Conservation (phyloP, 1,140 invertebrate species). For the Listronotus oregonensis region DNA sequence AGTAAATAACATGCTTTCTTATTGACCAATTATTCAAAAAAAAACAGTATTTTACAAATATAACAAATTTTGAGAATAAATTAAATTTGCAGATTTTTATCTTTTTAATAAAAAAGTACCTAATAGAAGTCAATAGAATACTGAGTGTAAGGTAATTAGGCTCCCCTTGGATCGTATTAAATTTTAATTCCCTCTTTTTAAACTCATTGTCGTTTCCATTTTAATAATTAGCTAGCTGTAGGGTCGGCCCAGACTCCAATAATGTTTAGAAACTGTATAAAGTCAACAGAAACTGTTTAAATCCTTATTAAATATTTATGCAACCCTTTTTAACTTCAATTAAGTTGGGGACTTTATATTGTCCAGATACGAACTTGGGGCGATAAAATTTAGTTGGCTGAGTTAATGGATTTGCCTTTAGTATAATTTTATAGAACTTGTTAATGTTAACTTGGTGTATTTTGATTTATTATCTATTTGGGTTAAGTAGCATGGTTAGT, state of each 20-base stretch:
- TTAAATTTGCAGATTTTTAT: too few species aligned
- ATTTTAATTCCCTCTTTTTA: constrained; percentile 29
- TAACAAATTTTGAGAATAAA: too few species aligned
- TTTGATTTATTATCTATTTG: too few species aligned
- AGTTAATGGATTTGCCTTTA: background rate
- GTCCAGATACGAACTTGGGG: constrained; percentile 23
- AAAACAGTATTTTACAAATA: too few species aligned
- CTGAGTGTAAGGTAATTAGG: background rate
- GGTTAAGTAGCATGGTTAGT: too few species aligned
- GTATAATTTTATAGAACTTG: too few species aligned
- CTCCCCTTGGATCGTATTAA: constrained; percentile 9
- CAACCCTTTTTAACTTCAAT: constrained; percentile 36
- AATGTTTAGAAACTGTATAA: constrained; percentile 31
- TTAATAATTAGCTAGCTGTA: constrained; percentile 30
- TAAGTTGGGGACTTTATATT: constrained; percentile 24
- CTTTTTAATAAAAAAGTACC: too few species aligned
- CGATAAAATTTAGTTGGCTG: constrained; percentile 6
- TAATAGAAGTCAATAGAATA: too few species aligned
- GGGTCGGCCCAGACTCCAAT: constrained; percentile 23
- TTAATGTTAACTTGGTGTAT: too few species aligned
- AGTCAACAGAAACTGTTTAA: constrained; percentile 32
- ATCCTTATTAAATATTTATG: constrained; percentile 33
- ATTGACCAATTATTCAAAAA: too few species aligned
- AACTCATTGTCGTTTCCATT: constrained; percentile 24
- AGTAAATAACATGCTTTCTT: too few species aligned